These are phyloP conservation scores for Oscheius sp. DNA, from an alignment of 2,888 invertebrate species.

Conservation along the genomic window DNA sequence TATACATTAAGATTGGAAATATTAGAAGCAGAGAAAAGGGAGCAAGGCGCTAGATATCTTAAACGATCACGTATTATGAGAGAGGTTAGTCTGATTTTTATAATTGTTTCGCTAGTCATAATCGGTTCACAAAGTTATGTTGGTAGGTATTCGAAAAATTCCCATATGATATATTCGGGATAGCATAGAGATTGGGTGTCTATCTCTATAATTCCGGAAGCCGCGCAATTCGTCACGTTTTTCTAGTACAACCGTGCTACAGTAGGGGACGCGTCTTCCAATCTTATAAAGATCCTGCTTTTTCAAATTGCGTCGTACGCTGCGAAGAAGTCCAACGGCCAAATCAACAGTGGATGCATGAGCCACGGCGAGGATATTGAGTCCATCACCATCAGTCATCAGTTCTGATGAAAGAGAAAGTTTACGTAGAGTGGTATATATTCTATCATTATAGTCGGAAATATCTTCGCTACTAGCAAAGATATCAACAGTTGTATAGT, in stretches of 20 bases:
- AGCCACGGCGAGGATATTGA: constrained; percentile 38
- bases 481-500: not conserved
- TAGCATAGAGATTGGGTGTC: constrained; percentile 38
- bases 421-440: not conserved
- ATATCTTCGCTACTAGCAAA: not conserved
- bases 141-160: constrained; percentile 36
- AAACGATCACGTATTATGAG: constrained; percentile 72
- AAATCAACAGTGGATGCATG: constrained; percentile 66
- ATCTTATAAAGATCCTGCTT: constrained; percentile 43
- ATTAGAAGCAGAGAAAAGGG: constrained; percentile 80
- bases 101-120: constrained; percentile 69
- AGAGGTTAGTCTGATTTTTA: constrained; percentile 27
- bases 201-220: no score
- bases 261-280: constrained; percentile 45
- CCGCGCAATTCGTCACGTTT: constrained; percentile 21
- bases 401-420: constrained; percentile 10
- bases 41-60: constrained; percentile 78
- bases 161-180: constrained; percentile 41
- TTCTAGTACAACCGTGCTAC: constrained; percentile 40
- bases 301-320: constrained; percentile 31
- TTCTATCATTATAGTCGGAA: constrained; percentile 4
- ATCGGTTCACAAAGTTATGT: constrained; percentile 39
- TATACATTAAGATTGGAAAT: constrained; percentile 62
- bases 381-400: not conserved
- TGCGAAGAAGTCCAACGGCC: constrained; percentile 47